Percentiles rank a stretch among this genome's conserved stretches.
Conservation (phyloP, 30 jellyfish, hydroid and myxozoan species). For the Pelagia noctiluca region DNA sequence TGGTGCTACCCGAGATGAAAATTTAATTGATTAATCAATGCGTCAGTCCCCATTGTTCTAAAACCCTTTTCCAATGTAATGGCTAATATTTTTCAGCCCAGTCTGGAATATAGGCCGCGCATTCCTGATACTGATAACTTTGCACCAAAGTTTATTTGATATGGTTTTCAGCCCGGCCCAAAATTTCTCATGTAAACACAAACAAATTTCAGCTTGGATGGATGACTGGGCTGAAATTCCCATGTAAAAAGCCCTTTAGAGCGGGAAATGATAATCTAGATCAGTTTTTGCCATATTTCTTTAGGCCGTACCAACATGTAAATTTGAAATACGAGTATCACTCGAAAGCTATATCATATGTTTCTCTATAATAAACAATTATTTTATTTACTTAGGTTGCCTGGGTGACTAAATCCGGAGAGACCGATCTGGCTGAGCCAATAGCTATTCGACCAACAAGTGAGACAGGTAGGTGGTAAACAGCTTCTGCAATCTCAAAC, state of each 20-base stretch:
- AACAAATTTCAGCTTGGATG: too few species aligned
- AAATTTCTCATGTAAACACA: too few species aligned
- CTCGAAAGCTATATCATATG: neutral
- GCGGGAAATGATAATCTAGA: too few species aligned
- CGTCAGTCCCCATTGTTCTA: neutral
- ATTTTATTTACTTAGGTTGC: conserved; percentile 80
- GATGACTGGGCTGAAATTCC: too few species aligned
- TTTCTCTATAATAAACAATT: neutral
- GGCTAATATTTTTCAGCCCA: conserved; percentile 34
- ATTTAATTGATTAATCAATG: neutral
- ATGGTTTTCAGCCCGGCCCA: too few species aligned
- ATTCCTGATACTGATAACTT: neutral
- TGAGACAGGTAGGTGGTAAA: conserved; percentile 79
- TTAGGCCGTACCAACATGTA: too few species aligned
- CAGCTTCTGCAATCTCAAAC: neutral
- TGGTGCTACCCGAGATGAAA: neutral
- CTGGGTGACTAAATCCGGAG: conserved; percentile 99
- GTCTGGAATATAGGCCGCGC: conserved; percentile 24
- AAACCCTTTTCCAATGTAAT: conserved; percentile 5
- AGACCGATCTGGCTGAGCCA: conserved; percentile 96
- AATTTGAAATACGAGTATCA: neutral
- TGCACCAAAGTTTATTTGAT: too few species aligned
- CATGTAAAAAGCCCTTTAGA: too few species aligned
- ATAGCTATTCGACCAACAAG: conserved; percentile 99
- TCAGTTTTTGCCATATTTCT: too few species aligned